phyloP scores from a whole-genome alignment of 2,888 invertebrate genomes.

The Cecidostiba fungosa region DNA sequence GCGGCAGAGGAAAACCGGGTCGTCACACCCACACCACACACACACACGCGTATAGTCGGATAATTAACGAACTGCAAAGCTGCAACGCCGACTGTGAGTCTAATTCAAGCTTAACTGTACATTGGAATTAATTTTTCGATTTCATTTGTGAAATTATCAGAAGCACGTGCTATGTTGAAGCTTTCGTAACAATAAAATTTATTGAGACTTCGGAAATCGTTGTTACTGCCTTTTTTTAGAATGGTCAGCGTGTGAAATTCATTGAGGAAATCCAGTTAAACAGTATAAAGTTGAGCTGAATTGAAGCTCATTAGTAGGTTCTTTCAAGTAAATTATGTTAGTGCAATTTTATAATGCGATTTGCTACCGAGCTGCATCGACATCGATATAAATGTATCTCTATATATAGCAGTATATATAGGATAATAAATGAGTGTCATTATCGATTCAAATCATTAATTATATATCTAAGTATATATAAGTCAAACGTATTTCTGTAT shows the following conservation, averaged over 20 bases:
- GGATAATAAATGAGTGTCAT: too few relatives aligned
- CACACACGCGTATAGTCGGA: not conserved
- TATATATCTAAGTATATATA: too few relatives aligned
- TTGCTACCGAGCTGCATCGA: not conserved
- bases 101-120: not conserved
- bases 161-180: not conserved
- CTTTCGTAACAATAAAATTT: too few relatives aligned
- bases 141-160: constrained; percentile 45
- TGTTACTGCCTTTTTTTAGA: too few relatives aligned
- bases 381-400: not conserved
- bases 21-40: not conserved
- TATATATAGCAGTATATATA: too few relatives aligned
- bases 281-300: too few relatives aligned
- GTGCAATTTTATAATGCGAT: not conserved
- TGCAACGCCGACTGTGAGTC: not conserved
- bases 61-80: constrained; percentile 52
- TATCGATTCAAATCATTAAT: not conserved
- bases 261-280: too few relatives aligned
- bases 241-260: too few relatives aligned
- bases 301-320: too few relatives aligned
- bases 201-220: too few relatives aligned
- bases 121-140: constrained; percentile 47
- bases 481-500: not conserved
- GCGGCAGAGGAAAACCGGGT: constrained; percentile 26
- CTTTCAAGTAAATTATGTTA: not conserved